These are phyloP conservation scores for Apostichopus leukothele DNA, from an alignment of 53 echinoderm and acorn worm species.

Conservation along the genomic window DNA sequence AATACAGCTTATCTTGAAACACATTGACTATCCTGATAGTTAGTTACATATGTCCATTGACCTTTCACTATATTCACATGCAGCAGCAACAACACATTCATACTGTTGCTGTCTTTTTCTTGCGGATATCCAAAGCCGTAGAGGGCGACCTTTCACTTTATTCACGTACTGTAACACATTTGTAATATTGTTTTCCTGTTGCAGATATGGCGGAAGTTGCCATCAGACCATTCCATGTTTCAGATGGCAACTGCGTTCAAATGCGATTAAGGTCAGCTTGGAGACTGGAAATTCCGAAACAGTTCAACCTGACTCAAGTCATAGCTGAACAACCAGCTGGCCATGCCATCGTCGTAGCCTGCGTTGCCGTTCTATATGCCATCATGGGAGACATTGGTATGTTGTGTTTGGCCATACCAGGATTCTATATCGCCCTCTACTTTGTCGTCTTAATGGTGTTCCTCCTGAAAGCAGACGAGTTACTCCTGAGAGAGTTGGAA, in stretches of 20 bases:
- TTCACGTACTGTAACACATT: too few species aligned
- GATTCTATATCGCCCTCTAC: slow-evolving; percentile 22
- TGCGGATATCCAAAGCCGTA: too few species aligned
- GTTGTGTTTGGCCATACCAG: slow-evolving; percentile 18
- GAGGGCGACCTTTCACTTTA: too few species aligned
- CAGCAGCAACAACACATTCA: too few species aligned
- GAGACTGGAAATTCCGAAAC: slow-evolving; percentile 42
- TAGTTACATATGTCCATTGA: too few species aligned
- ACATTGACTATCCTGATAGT: too few species aligned
- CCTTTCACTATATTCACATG: too few species aligned
- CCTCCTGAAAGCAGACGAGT: slow-evolving; percentile 19
- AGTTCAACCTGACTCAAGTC: slow-evolving; percentile 41
- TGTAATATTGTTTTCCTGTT: neutral
- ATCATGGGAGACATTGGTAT: neutral
- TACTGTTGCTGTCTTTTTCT: too few species aligned
- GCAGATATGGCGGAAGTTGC: neutral
- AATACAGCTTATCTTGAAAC: too few species aligned
- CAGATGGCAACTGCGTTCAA: slow-evolving; percentile 14
- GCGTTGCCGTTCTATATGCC: neutral
- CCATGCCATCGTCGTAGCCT: slow-evolving; percentile 20
- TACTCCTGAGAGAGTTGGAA: slow-evolving; percentile 35
- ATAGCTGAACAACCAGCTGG: slow-evolving; percentile 36
- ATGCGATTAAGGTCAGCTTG: slow-evolving; percentile 11
- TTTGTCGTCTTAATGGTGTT: slow-evolving; percentile 20
- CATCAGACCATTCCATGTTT: slow-evolving; percentile 25